These are phyloP conservation scores for Exephanes ischioxanthus DNA, from an alignment of 2,888 invertebrate species.

Conservation along the genomic window DNA sequence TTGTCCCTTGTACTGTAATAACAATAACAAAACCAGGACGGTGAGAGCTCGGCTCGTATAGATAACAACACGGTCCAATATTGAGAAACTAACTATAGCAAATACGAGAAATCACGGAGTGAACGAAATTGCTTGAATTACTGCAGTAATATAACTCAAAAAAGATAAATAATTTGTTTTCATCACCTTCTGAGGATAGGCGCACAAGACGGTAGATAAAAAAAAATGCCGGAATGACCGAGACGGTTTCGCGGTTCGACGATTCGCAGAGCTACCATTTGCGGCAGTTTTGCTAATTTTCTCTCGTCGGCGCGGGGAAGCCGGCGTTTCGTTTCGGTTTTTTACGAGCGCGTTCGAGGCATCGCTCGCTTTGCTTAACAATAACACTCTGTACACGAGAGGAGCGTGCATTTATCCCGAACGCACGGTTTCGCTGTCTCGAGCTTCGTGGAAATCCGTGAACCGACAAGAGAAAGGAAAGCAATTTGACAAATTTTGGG, in stretches of 20 bases:
- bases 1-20: not conserved
- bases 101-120: conserved; percentile 1
- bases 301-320: conserved; percentile 51
- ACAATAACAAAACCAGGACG: not conserved
- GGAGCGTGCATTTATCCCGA: conserved; percentile 43
- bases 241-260: conserved; percentile 67
- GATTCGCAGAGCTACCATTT: conserved; percentile 76
- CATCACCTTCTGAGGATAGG: conserved; percentile 6
- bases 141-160: conserved; percentile 2
- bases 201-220: conserved; percentile 5
- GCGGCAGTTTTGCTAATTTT: conserved; percentile 77
- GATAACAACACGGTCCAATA: not conserved
- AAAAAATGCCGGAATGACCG: conserved; percentile 53
- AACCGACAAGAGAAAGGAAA: conserved; percentile 51
- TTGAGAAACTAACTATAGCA: conserved; percentile 14
- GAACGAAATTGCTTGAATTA: conserved; percentile 33
- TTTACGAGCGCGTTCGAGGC: conserved; percentile 61
- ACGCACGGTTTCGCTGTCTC: conserved; percentile 1
- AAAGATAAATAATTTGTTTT: conserved; percentile 53
- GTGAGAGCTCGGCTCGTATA: not conserved
- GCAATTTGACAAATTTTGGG: conserved; percentile 59
- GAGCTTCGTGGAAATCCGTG: conserved; percentile 39
- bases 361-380: conserved; percentile 58
- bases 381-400: conserved; percentile 27
- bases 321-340: conserved; percentile 57